Evolutionary conservation across 2,888 invertebrate genomes (phyloP).

Genomic region (Pachydiplax longipennis): DNA sequence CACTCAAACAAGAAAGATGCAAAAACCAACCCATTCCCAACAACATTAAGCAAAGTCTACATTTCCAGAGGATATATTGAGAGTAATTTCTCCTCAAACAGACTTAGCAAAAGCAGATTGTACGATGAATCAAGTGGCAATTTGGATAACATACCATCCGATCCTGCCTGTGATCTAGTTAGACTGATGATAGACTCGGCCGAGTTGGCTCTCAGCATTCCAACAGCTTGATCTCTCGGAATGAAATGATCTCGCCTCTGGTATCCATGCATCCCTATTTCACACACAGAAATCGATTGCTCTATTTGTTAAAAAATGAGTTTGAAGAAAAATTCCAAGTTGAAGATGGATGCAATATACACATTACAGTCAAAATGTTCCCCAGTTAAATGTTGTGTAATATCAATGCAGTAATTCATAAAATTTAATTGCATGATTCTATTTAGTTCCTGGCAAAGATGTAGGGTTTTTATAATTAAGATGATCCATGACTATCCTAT

Average conservation of each 20-base stretch:
- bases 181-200: constrained; percentile 57
- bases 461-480: no score
- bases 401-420: no score
- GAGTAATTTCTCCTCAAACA: background rate
- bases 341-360: background rate
- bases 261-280: constrained; percentile 38
- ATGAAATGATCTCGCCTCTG: constrained; percentile 46
- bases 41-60: background rate
- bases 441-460: no score
- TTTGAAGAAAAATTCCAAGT: background rate
- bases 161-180: constrained; percentile 51
- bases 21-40: no score
- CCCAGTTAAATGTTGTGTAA: no score
- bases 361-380: no score
- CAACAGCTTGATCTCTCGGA: constrained; percentile 48
- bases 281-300: constrained; percentile 28
- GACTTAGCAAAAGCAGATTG: background rate
- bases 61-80: background rate
- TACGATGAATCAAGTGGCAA: background rate
- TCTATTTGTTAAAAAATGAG: constrained; percentile 9
- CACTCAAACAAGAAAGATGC: no score
- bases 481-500: no score
- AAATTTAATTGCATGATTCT: no score
- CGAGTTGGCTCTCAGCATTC: constrained; percentile 58
- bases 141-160: constrained; percentile 50